Evolutionary conservation across 2,797 vertebrate genomes (phyloP).

Genomic region (Aphelocoma californica): DNA sequence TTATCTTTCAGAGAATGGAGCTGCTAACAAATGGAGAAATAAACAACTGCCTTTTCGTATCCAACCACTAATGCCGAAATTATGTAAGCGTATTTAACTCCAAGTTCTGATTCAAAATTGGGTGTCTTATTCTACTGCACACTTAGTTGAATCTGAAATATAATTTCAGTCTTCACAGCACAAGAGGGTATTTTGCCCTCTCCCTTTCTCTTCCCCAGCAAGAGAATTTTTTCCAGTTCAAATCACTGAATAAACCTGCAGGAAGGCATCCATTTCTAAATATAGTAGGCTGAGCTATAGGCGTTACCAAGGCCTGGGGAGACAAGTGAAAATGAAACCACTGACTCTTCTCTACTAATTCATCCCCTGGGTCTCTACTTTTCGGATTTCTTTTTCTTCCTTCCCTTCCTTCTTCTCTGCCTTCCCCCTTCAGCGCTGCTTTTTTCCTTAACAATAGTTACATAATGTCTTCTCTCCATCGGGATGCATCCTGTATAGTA

Average conservation of each 20-base stretch:
- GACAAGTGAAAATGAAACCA: not conserved
- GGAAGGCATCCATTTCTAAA: not conserved
- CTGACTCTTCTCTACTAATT: not conserved
- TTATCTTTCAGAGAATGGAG: not conserved
- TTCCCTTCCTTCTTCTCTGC: not conserved
- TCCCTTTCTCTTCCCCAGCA: not conserved
- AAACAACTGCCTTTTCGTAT: not conserved
- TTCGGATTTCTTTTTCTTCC: not conserved
- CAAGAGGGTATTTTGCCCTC: not conserved
- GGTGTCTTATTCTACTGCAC: not conserved
- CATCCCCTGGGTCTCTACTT: not conserved
- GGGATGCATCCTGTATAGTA: not conserved
- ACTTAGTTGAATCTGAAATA: not conserved
- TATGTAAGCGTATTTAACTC: not conserved
- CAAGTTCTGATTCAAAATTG: not conserved
- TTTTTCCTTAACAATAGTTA: not conserved
- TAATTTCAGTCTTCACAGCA: not conserved
- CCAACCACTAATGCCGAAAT: not conserved
- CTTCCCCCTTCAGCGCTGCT: not conserved
- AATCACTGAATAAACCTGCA: not conserved
- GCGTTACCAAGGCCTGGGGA: not conserved
- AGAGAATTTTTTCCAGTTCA: not conserved
- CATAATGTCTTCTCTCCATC: rapidly evolving
- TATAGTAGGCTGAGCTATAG: not conserved
- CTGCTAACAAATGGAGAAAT: not conserved